phyloP scores from a whole-genome alignment of 2,113 vertebrate species.

The Anarrhichthys ocellatus region DNA sequence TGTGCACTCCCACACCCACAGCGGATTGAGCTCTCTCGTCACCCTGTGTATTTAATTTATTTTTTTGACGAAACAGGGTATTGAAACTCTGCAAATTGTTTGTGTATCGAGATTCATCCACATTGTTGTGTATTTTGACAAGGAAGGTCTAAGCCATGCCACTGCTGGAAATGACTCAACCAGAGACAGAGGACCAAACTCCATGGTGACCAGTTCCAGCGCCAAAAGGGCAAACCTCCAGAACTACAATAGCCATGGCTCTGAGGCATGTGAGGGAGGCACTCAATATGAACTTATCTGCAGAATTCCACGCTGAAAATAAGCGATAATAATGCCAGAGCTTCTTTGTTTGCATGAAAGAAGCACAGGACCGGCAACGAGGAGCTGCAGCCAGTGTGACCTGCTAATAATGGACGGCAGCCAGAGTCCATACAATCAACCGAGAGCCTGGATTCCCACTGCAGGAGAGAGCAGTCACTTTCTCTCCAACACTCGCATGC shows the following conservation, averaged over 20 bases:
- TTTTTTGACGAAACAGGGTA: slow-evolving; percentile 37
- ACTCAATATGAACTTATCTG: slow-evolving; percentile 69
- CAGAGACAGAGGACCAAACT: slow-evolving; percentile 48
- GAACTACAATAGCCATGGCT: slow-evolving; percentile 61
- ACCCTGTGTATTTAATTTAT: neutral
- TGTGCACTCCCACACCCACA: slow-evolving; percentile 9
- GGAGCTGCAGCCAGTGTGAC: slow-evolving; percentile 61
- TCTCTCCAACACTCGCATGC: slow-evolving; percentile 46
- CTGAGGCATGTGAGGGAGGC: slow-evolving; percentile 36
- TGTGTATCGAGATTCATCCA: slow-evolving; percentile 61
- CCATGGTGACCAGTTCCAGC: slow-evolving; percentile 17
- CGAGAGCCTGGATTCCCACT: slow-evolving; percentile 42
- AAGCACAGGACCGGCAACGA: slow-evolving; percentile 42
- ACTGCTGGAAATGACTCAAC: slow-evolving; percentile 59
- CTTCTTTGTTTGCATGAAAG: slow-evolving; percentile 64
- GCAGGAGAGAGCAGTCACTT: slow-evolving; percentile 49
- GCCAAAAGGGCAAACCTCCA: slow-evolving; percentile 65
- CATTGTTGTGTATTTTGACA: slow-evolving; percentile 58
- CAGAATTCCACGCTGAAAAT: slow-evolving; percentile 62
- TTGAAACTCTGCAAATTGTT: slow-evolving; percentile 59
- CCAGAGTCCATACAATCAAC: slow-evolving; percentile 58
- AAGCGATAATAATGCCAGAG: slow-evolving; percentile 65
- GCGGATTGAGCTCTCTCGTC: slow-evolving; percentile 3
- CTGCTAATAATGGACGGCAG: slow-evolving; percentile 63
- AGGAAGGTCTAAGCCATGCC: slow-evolving; percentile 53